phyloP scores from a whole-genome alignment of 2,113 vertebrate species.

The Sardina pilchardus region DNA sequence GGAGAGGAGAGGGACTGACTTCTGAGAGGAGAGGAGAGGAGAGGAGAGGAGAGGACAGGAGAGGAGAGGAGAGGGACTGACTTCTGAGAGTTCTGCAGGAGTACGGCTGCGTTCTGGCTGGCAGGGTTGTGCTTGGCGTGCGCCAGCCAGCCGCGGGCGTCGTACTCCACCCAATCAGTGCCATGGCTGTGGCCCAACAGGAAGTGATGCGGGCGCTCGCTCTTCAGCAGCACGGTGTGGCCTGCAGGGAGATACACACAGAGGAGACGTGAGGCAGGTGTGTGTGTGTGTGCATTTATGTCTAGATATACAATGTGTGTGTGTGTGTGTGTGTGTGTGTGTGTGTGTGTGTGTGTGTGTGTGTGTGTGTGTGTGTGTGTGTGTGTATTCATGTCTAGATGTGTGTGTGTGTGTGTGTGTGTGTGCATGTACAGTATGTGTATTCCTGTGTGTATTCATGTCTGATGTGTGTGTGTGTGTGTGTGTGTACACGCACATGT shows the following conservation, averaged over 20 bases:
- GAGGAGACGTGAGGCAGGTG: slow-evolving; percentile 4
- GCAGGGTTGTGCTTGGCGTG: slow-evolving; percentile 89
- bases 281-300: slow-evolving; percentile 14
- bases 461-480: not conserved
- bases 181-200: slow-evolving; percentile 90
- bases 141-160: slow-evolving; percentile 83
- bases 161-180: slow-evolving; percentile 95
- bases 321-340: not conserved
- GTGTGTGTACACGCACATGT: no score
- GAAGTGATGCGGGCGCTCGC: slow-evolving; percentile 85
- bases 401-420: slow-evolving; percentile 15
- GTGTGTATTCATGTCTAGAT: no score
- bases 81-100: slow-evolving; percentile 96
- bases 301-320: no score
- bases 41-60: no score
- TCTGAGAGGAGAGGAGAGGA: no score
- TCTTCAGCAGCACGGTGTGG: slow-evolving; percentile 82
- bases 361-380: not conserved
- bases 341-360: not conserved
- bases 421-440: not conserved
- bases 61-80: slow-evolving; percentile 59
- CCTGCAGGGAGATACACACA: slow-evolving; percentile 64
- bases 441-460: not conserved
- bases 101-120: slow-evolving; percentile 75
- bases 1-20: no score